These are phyloP conservation scores for Calameuta pallipes DNA, from an alignment of 2,888 invertebrate species.

Conservation along the genomic window DNA sequence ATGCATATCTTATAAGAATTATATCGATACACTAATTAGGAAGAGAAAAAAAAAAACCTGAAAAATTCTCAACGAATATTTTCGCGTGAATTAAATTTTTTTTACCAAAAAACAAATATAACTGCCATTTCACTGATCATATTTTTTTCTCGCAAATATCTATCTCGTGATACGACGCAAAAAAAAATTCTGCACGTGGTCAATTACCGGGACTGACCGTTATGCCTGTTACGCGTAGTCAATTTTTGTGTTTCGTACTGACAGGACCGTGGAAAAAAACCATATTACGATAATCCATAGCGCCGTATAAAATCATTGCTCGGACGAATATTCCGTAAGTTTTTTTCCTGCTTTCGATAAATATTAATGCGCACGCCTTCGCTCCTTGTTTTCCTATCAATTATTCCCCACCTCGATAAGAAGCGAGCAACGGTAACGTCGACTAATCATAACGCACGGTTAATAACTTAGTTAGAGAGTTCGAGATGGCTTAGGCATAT, in stretches of 20 bases:
- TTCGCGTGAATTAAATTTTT: no score
- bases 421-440: not conserved
- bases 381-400: not conserved
- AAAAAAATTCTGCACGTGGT: not conserved
- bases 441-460: not conserved
- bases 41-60: no score
- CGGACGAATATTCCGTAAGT: not conserved
- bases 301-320: not conserved
- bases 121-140: not conserved
- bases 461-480: not conserved
- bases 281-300: not conserved
- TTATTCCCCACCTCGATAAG: not conserved
- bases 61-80: not conserved
- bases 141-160: not conserved
- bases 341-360: not conserved
- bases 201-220: not conserved
- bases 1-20: not conserved
- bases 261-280: not conserved
- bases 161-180: not conserved
- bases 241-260: not conserved
- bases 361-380: not conserved
- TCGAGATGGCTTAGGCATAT: not conserved
- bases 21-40: not conserved
- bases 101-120: not conserved
- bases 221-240: not conserved